phyloP scores from a whole-genome alignment of 2,888 invertebrate genomes.

The Lomographa bimaculata region DNA sequence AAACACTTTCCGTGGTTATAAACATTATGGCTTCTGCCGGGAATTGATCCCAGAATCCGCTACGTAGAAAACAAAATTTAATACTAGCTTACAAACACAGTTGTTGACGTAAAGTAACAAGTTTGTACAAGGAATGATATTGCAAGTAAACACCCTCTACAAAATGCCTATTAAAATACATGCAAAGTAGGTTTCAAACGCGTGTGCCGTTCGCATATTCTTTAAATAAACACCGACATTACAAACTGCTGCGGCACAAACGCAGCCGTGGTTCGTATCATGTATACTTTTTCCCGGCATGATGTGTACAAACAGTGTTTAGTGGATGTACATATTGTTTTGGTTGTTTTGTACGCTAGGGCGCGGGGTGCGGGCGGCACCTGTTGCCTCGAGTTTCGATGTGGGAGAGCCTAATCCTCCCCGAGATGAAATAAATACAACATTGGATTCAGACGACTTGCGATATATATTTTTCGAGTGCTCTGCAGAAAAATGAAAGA shows the following conservation, averaged over 20 bases:
- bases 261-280: conserved; percentile 6
- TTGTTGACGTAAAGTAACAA: no score
- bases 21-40: no score
- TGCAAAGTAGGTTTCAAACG: no score
- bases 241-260: conserved; percentile 2
- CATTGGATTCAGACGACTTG: conserved; percentile 51
- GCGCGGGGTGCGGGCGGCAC: conserved; percentile 45
- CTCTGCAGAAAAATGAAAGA: conserved; percentile 22
- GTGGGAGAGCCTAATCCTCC: conserved; percentile 66
- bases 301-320: conserved; percentile 62
- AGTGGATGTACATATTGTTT: conserved; percentile 60
- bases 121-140: no score
- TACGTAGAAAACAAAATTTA: no score
- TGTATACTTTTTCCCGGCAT: conserved; percentile 56
- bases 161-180: no score
- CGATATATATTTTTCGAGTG: conserved; percentile 48
- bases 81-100: no score
- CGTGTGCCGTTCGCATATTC: background rate
- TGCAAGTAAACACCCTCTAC: no score
- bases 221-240: background rate
- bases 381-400: conserved; percentile 69
- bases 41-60: no score
- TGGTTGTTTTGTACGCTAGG: conserved; percentile 57
- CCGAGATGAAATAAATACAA: conserved; percentile 76
- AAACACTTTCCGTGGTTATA: no score